phyloP scores from a whole-genome alignment of 2,797 vertebrate species.

The Ctenochaetus hawaiiensis region DNA sequence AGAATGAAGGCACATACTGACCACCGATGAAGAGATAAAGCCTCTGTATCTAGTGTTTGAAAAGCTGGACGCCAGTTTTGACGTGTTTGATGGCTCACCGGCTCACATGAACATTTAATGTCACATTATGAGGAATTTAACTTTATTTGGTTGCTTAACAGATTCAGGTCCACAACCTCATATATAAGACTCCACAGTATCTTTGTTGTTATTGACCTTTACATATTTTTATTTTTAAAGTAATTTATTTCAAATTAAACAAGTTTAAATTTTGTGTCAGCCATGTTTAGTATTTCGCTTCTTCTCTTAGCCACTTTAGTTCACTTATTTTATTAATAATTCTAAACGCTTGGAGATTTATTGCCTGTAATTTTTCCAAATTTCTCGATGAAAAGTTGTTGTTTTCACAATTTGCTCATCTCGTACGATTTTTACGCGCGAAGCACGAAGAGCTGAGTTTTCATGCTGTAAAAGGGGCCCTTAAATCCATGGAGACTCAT shows the following conservation, averaged over 20 bases:
- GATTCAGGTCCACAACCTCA: background rate
- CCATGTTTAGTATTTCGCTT: background rate
- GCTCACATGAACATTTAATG: no score
- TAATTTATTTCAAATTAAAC: background rate
- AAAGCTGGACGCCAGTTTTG: background rate
- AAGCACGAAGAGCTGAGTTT: accelerated
- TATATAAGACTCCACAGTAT: no score
- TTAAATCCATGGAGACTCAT: background rate
- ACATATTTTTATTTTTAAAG: background rate
- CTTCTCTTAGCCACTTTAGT: background rate
- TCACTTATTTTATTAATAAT: no score
- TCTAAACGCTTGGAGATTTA: no score
- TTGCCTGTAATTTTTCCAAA: background rate
- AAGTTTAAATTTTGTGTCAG: background rate
- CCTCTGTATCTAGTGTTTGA: background rate
- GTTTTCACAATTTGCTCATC: background rate
- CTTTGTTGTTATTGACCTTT: background rate
- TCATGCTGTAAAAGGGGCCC: background rate
- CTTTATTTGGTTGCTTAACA: background rate
- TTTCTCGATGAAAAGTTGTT: background rate
- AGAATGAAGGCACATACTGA: background rate
- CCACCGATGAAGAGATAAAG: no score
- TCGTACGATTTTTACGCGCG: slow-evolving; percentile 3
- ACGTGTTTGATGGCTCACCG: background rate
- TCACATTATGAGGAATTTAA: background rate